These are phyloP conservation scores for Lymantria monacha DNA, from an alignment of 2,888 invertebrate genomes.

Conservation along the genomic window DNA sequence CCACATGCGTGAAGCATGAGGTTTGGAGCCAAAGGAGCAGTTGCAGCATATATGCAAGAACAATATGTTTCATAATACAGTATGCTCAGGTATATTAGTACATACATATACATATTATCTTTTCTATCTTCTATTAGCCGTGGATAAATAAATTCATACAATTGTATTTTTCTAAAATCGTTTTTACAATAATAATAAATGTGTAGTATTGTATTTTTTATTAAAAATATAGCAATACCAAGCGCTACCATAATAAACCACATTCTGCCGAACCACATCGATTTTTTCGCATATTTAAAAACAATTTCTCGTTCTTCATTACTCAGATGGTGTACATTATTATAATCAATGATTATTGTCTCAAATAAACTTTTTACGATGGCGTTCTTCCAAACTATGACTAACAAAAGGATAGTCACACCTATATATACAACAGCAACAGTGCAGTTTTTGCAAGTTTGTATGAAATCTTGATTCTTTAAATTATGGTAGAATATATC, in stretches of 20 bases:
- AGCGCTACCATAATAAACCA: slow-evolving; percentile 28
- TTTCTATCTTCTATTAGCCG: slow-evolving; percentile 33
- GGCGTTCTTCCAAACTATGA: slow-evolving; percentile 8
- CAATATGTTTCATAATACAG: slow-evolving; percentile 25
- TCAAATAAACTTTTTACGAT: slow-evolving; percentile 25
- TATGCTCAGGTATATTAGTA: slow-evolving; percentile 11
- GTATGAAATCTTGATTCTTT: slow-evolving; percentile 17
- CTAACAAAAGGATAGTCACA: not conserved
- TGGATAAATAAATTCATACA: slow-evolving; percentile 41
- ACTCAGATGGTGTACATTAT: slow-evolving; percentile 15
- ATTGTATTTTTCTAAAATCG: slow-evolving; percentile 30
- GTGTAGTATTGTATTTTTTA: slow-evolving; percentile 27
- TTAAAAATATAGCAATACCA: slow-evolving; percentile 15
- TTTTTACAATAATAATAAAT: slow-evolving; percentile 26
- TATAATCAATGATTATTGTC: slow-evolving; percentile 42
- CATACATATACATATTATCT: slow-evolving; percentile 25
- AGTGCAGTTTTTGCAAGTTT: slow-evolving; percentile 25
- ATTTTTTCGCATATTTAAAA: slow-evolving; percentile 30
- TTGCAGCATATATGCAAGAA: slow-evolving; percentile 33
- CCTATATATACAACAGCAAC: not conserved
- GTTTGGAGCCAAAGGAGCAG: slow-evolving; percentile 48
- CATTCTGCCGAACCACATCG: slow-evolving; percentile 3
- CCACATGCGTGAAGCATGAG: slow-evolving; percentile 54
- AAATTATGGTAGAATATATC: slow-evolving; percentile 23
- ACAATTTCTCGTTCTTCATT: slow-evolving; percentile 33